Base-by-base conservation (phyloP, 2,797 vertebrate genomes). In the Karalla daura region DNA sequence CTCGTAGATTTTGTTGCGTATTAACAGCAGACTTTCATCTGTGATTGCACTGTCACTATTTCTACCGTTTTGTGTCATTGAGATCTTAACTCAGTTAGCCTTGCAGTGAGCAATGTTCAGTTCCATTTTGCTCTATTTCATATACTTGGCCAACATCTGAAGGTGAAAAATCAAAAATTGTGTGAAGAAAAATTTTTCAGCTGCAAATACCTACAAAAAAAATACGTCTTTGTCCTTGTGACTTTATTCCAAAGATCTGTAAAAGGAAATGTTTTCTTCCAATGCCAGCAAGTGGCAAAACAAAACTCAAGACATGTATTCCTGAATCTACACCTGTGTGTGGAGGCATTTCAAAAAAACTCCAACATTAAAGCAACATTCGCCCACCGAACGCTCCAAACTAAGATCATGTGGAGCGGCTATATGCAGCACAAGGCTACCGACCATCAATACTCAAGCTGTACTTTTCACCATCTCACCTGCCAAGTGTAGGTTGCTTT, bases 401-500 rank as follows among this genome's bases (percentile, higher is more conserved):
- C 66, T 66, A 50, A 84, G 85, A 87, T 85, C 79, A 78, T 74
- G 79, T 58, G 49, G 56, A 80, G 54, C 59, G 59, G 54, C 71
- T 83, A 81, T 76, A 81, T 79, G 70, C 47, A 56, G 73, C 62
- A 56, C 51, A 43, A 50, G 70, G 63, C 75, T 50, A 66, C 76
- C 71, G 77, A 69, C 60, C 65, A 58, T 72, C 81, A 70, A 36
- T 70, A 85, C 72, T 73, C 36, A 14, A 84, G 79, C 74, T 83
- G 40, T 63, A 67, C 75, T 89, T 76, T 83, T 72, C 81, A 81
- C 85, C 85, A 67, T 80, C 54, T 88, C 70, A 81, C 77, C 64
- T 91, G 92, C 93, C 91, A 91, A 88, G 90, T 90, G 90, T 92
- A 90, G 91, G 93, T 88, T 90, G 89, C 80, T 81, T 88, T 88